Base-by-base conservation (phyloP, 2,888 invertebrate species). In the Ceramica pisi region DNA sequence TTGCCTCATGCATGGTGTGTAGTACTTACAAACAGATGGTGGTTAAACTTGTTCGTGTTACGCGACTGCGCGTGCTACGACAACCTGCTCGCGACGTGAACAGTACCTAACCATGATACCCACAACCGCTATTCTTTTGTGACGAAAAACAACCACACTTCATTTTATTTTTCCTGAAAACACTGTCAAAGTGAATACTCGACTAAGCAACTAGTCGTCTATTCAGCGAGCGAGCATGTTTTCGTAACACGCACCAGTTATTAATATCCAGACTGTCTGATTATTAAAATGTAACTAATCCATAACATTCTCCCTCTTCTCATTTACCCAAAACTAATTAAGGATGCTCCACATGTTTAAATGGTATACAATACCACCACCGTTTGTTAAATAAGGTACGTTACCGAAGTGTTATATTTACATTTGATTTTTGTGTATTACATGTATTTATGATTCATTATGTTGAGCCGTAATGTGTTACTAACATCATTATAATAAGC, bases 231-330 rank as follows among this genome's bases (percentile, higher is more conserved):
- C 0, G 68, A 71, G 86, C 91, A 89, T 90, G 90, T 92, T 92
- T 91, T 89, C 90, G 89, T 90, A 90, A 60, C 83, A 89, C 92
- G 90, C 91, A 88, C 87, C 78, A 89, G 70, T 78, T 88, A 82
- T 88, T 90, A 87, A 90, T 84, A 87, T 82, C 91, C 88, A 88
- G 78, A 79, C 83, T 86, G 83, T 83, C 89, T 92, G 88, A 91
- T 89, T 93, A 91, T 91, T 88, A 89, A 92, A 92, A 92, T 94
- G 92, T 94, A 93, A 96, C 96, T 96, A 96, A 96, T 96, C 95
- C 96, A 96, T 96, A 95, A 96, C 95, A 95, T 96, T 96, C 95
- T 96, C 96, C 95, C 94, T 94, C 94, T 94, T 94, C 93, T 93
- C 93, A 92, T 94, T 94, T 93, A 94, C 92, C 94, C 95, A 94